Evolutionary conservation across 2,888 invertebrate genomes (phyloP), one percentile per base, ranked within the genome.

Genomic region (Yponomeuta sedellus): DNA sequence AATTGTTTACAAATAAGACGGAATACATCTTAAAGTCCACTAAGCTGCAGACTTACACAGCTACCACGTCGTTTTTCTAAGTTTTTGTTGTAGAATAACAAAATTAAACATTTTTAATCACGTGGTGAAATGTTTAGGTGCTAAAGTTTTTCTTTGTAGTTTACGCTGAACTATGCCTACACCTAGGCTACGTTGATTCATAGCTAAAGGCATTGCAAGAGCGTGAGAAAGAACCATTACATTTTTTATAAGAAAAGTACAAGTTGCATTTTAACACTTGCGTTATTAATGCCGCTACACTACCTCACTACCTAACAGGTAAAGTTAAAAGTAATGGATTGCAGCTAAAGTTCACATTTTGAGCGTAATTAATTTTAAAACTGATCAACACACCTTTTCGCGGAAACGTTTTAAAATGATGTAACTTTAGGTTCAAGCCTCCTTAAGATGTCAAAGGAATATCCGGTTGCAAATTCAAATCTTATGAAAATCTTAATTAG

Each of bases 191-290:
- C 44, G 44, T 52, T 52, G 12, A 52, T 52, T 16, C 12, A 52
- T 52, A 52, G 44, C 44, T 16, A 16, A 52, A 52, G 16, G 44
- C 16, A 52, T 16, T 16, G 16, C 44, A 16, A 25, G n/a, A 20
- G 59, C 59, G 25, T 59, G 59, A 59, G 25, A 59, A 59, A 59
- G 12, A 20, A 59, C 59, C 22, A 59, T 59, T 59, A 59, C 3
- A 25, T 20, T 20, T 25, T 20, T 59, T 11, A 59, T 20, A 25
- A 22, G 12, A 59, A 59, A 59, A 25, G 22, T 12, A 59, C 59
- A 16, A 16, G 16, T 52, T 52, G 16, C 44, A 52, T 52, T 52
- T 12, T 12, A 52, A 52, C 44, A 44, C 44, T 44, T 44, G 44
- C 44, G 8, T 52, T 52, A 52, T 52, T 12, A 16, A 52, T 52